Conservation (phyloP, 1,140 invertebrate species). For the Cepaea nemoralis region DNA sequence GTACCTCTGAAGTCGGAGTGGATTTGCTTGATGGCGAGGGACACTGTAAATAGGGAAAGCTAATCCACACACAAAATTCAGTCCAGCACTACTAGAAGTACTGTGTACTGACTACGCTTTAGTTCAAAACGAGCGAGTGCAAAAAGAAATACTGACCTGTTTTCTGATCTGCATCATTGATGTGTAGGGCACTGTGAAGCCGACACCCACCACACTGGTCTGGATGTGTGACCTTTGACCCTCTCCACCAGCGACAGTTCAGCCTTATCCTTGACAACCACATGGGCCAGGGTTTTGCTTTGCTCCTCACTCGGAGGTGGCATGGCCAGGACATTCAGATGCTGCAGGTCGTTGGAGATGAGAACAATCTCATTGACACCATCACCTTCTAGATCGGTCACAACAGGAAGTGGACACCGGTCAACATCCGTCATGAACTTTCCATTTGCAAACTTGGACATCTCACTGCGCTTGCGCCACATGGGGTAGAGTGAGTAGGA, state of each 20-base stretch:
- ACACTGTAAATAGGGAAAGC: no score
- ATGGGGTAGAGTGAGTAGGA: constrained; percentile 59
- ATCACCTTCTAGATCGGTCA: constrained; percentile 65
- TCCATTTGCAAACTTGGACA: constrained; percentile 55
- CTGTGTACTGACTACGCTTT: no score
- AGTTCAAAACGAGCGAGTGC: no score
- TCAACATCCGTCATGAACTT: constrained; percentile 57
- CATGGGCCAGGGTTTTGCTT: constrained; percentile 58
- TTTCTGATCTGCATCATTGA: constrained; percentile 64
- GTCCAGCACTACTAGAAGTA: no score
- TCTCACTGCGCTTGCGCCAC: constrained; percentile 60
- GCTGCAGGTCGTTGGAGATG: constrained; percentile 56
- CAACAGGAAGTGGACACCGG: constrained; percentile 54
- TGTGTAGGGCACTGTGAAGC: constrained; percentile 55
- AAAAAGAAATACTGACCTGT: no score
- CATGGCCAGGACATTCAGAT: constrained; percentile 53
- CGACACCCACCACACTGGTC: constrained; percentile 58
- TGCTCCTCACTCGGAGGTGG: constrained; percentile 48
- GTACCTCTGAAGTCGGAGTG: no score
- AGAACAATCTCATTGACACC: constrained; percentile 64
- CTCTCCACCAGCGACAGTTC: constrained; percentile 45
- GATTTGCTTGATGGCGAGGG: no score
- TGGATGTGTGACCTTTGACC: constrained; percentile 44
- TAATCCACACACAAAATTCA: no score
- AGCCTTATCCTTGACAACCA: constrained; percentile 54